These are phyloP conservation scores for Aselliscus stoliczkanus DNA, from an alignment of 2,797 vertebrate genomes.

Conservation along the genomic window DNA sequence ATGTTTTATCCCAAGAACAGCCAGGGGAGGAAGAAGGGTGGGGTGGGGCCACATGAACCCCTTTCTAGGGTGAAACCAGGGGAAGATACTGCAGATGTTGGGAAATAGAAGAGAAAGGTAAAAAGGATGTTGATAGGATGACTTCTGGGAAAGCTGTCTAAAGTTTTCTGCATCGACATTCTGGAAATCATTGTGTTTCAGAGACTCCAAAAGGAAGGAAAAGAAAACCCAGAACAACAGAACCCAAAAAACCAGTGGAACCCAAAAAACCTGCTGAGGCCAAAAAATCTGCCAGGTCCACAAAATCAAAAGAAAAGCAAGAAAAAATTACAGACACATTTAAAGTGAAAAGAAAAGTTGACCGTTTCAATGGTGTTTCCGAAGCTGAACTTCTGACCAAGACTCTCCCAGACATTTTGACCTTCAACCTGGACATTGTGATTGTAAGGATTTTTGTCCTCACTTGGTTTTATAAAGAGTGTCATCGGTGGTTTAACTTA, in stretches of 20 bases:
- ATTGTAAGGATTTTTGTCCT: conserved; percentile 88
- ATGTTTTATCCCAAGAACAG: neutral
- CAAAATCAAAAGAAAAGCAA: conserved; percentile 87
- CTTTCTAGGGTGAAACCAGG: neutral
- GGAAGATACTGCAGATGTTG: rapidly evolving
- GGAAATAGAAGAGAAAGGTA: neutral
- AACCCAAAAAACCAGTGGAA: conserved; percentile 85
- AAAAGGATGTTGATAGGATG: neutral
- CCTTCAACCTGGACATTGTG: conserved; percentile 96
- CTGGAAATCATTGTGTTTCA: conserved; percentile 65
- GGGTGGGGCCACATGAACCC: no score
- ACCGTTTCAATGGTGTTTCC: conserved; percentile 96
- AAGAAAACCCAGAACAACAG: conserved; percentile 80
- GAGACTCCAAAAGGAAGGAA: conserved; percentile 89
- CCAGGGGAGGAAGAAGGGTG: neutral
- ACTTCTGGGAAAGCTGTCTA: neutral
- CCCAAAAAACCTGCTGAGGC: conserved; percentile 85
- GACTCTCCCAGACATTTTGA: conserved; percentile 96
- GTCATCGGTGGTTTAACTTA: neutral
- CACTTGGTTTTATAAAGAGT: neutral
- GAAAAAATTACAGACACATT: conserved; percentile 97
- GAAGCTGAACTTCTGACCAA: conserved; percentile 97
- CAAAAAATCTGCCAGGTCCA: conserved; percentile 81
- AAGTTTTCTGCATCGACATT: neutral
- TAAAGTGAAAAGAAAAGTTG: conserved; percentile 97